phyloP scores from a whole-genome alignment of 2,797 vertebrate genomes.

The Phoebastria nigripes region DNA sequence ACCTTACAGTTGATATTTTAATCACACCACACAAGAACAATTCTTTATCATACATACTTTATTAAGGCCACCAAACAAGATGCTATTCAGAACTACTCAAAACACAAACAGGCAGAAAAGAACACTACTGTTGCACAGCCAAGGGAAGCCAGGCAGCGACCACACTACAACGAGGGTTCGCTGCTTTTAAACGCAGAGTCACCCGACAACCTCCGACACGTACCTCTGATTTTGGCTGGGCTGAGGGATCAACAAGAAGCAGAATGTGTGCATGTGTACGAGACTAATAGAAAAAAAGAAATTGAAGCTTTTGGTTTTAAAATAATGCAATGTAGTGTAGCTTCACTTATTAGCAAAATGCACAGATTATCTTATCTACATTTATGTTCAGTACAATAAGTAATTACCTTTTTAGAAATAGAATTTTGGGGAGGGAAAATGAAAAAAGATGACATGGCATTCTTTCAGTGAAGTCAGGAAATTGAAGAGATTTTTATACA shows the following conservation, averaged over 20 bases:
- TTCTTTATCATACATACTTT: not conserved
- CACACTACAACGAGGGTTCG: not conserved
- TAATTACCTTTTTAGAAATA: not conserved
- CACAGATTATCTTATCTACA: not conserved
- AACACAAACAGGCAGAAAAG: not conserved
- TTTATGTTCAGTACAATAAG: not conserved
- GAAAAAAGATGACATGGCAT: not conserved
- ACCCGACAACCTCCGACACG: not conserved
- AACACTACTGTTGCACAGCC: not conserved
- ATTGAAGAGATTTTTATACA: not conserved
- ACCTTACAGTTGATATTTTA: constrained; percentile 33
- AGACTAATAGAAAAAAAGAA: not conserved
- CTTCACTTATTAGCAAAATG: not conserved
- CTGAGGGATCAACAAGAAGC: not conserved
- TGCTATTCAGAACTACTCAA: not conserved
- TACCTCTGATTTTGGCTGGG: not conserved
- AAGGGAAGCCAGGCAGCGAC: not conserved
- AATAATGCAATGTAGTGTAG: not conserved
- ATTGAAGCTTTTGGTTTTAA: not conserved
- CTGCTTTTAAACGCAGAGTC: not conserved
- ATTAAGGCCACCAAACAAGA: not conserved
- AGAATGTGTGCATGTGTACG: rapidly evolving
- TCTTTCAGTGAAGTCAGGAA: not conserved
- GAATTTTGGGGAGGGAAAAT: not conserved
- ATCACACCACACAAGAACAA: not conserved